Evolutionary conservation across 2,797 vertebrate species (phyloP).

Genomic region (Emydoidea blandingii): DNA sequence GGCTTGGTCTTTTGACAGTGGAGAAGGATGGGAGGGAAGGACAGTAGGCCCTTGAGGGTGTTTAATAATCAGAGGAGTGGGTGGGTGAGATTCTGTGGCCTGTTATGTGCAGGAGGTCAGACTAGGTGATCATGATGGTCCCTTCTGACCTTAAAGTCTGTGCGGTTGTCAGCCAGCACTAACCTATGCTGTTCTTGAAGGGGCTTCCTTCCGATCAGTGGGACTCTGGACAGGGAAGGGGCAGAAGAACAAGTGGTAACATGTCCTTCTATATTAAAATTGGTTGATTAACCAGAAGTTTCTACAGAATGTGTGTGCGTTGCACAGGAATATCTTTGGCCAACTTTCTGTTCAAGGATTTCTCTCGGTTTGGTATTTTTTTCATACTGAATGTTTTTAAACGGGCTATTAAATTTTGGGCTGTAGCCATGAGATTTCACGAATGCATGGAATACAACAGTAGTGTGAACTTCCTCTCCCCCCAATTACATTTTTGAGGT

Average conservation of each 20-base stretch:
- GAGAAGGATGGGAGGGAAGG: neutral
- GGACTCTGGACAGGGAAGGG: neutral
- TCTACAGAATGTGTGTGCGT: rapidly evolving
- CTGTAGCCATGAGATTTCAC: neutral
- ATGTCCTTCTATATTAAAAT: neutral
- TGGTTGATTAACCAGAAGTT: neutral
- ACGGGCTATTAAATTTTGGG: neutral
- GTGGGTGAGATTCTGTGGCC: neutral
- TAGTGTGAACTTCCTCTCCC: neutral
- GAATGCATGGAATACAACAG: neutral
- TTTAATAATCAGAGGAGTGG: neutral
- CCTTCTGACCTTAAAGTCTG: neutral
- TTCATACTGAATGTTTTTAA: neutral
- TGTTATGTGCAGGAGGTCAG: neutral
- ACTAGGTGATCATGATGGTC: neutral
- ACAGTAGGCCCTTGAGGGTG: neutral
- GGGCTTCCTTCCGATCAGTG: neutral
- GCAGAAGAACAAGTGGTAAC: neutral
- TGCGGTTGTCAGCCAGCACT: rapidly evolving
- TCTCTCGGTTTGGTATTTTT: neutral
- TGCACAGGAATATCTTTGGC: neutral
- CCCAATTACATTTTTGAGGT: neutral
- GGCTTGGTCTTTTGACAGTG: rapidly evolving
- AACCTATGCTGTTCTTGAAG: neutral
- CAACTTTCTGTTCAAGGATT: neutral